A percentile compares a stretch with the other conserved stretches of the same genome.
phyloP scores from a whole-genome alignment of 1,140 invertebrate species.

The Dryas iulia region DNA sequence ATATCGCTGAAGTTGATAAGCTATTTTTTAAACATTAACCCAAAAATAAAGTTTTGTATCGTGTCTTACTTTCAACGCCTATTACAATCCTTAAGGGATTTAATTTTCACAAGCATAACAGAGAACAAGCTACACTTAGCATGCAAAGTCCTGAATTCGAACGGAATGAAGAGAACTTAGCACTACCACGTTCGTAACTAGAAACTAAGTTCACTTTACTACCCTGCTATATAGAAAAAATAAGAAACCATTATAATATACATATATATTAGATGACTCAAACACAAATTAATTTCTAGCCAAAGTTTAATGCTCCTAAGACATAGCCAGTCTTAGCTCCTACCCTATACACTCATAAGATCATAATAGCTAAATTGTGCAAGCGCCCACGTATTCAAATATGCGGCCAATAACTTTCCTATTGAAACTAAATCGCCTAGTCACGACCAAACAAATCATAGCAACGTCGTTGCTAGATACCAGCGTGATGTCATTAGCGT shows the following conservation, averaged over 20 bases:
- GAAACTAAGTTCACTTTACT: too few species aligned
- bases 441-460: conserved; percentile 65
- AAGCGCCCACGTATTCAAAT: conserved; percentile 74
- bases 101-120: too few species aligned
- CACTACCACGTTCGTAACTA: too few species aligned
- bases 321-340: conserved; percentile 20
- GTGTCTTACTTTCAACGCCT: too few species aligned
- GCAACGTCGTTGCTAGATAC: conserved; percentile 34
- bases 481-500: conserved; percentile 41
- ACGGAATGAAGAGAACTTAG: too few species aligned
- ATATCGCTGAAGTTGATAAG: too few species aligned
- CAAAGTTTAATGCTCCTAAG: conserved; percentile 64
- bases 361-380: conserved; percentile 54
- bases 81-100: too few species aligned
- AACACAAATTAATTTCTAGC: conserved; percentile 6
- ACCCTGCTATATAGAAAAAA: too few species aligned
- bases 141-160: too few species aligned
- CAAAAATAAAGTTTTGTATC: too few species aligned
- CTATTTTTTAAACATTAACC: too few species aligned
- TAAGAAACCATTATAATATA: not conserved
- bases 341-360: conserved; percentile 25
- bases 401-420: conserved; percentile 70
- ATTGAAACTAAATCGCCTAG: conserved; percentile 72
- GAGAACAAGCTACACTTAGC: too few species aligned
- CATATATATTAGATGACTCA: not conserved